A percentile compares a stretch with the other conserved stretches of the same genome.
phyloP scores from a whole-genome alignment of 2,888 invertebrate species.

The Falcaria lacertinaria region DNA sequence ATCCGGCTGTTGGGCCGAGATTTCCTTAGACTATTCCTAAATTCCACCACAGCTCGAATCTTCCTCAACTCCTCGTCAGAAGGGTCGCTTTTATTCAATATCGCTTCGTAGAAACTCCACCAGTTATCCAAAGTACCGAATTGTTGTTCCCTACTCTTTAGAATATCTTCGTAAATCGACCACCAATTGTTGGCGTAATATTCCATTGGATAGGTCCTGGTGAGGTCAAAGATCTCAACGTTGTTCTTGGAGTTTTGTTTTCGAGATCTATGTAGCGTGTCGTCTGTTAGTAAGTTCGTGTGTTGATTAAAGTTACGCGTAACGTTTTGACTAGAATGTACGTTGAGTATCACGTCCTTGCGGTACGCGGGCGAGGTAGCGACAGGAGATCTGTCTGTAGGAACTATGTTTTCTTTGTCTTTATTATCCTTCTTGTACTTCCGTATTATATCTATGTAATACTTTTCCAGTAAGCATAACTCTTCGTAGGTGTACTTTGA shows the following conservation, averaged over 20 bases:
- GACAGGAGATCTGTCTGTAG: too few species aligned
- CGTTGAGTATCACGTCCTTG: constrained; percentile 49
- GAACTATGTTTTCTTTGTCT: constrained; percentile 48
- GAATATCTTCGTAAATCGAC: constrained; percentile 67
- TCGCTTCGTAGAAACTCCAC: constrained; percentile 70
- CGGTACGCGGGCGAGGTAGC: constrained; percentile 37
- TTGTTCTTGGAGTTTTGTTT: constrained; percentile 36
- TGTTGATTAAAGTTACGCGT: constrained; percentile 45
- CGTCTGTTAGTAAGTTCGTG: constrained; percentile 26
- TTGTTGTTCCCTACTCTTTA: constrained; percentile 64
- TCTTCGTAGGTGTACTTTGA: constrained; percentile 69
- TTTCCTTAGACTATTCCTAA: constrained; percentile 35
- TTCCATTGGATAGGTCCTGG: constrained; percentile 60
- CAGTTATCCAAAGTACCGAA: constrained; percentile 73
- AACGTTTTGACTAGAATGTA: constrained; percentile 39
- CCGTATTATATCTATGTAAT: constrained; percentile 69
- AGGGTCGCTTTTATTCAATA: constrained; percentile 49
- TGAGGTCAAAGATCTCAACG: constrained; percentile 61
- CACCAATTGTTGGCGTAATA: constrained; percentile 78
- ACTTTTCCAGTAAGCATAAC: constrained; percentile 63
- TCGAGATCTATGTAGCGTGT: constrained; percentile 36
- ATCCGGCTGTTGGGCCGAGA: constrained; percentile 55
- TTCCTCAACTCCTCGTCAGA: constrained; percentile 48
- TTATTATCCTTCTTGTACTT: constrained; percentile 48
- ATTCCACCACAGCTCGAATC: constrained; percentile 44